These are phyloP conservation scores for Lates japonicus DNA, from an alignment of 2,797 vertebrate species.

Conservation along the genomic window DNA sequence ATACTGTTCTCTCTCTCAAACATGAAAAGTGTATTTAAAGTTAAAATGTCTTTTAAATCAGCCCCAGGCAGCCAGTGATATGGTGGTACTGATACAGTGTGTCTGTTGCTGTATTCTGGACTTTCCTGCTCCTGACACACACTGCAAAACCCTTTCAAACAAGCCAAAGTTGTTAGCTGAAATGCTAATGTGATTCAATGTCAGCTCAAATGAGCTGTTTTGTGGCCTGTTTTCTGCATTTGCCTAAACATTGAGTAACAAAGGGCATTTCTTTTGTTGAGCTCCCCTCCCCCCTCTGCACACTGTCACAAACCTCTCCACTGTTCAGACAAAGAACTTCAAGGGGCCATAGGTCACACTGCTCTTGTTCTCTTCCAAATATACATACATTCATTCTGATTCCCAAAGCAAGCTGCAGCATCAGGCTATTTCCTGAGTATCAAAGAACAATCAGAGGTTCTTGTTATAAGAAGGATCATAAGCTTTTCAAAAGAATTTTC, in stretches of 20 bases:
- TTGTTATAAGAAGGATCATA: neutral
- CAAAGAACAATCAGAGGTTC: neutral
- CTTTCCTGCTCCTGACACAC: conserved; percentile 13
- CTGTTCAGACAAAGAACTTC: conserved; percentile 71
- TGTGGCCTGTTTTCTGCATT: conserved; percentile 69
- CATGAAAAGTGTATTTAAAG: neutral
- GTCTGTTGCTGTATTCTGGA: conserved; percentile 2
- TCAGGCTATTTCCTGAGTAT: neutral
- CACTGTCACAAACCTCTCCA: conserved; percentile 67
- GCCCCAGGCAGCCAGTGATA: neutral
- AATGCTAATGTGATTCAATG: conserved; percentile 61
- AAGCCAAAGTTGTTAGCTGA: conserved; percentile 38
- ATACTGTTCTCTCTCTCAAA: neutral
- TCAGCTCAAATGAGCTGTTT: conserved; percentile 48
- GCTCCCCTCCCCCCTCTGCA: conserved; percentile 63
- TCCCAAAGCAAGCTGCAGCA: neutral
- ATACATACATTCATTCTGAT: conserved; percentile 3
- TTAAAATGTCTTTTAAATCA: conserved; percentile 18
- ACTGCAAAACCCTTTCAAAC: conserved; percentile 5
- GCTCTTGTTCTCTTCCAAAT: conserved; percentile 32
- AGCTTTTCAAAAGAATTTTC: neutral
- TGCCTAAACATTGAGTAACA: conserved; percentile 78
- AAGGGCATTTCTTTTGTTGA: conserved; percentile 75
- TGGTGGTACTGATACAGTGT: neutral
- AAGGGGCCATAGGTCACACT: conserved; percentile 53